Percentiles rank a stretch among this genome's conserved stretches.
Evolutionary conservation across 2,113 vertebrate genomes (phyloP).

Genomic region (Tursiops truncatus): DNA sequence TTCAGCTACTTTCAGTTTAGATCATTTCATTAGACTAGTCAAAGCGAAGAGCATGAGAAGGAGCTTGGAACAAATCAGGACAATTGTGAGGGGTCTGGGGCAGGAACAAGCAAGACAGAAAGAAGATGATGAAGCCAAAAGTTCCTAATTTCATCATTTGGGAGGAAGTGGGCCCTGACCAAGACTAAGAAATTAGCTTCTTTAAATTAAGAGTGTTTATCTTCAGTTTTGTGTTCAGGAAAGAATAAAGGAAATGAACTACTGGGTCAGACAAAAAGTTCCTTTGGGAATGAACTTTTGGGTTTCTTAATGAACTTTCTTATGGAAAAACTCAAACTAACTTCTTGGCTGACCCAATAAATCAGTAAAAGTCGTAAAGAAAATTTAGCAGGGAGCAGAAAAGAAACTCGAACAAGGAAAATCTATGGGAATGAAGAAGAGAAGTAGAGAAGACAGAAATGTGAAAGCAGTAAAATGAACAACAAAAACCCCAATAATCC

Average conservation of each 20-base stretch:
- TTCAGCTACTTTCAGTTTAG: neutral
- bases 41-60: neutral
- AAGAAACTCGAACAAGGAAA: neutral
- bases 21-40: neutral
- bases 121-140: neutral
- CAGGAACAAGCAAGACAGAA: neutral
- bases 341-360: too few relatives aligned
- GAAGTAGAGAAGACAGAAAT: neutral
- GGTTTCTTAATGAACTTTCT: too few relatives aligned
- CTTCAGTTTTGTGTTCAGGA: neutral
- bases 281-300: too few relatives aligned
- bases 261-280: too few relatives aligned
- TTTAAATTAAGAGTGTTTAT: neutral
- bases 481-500: neutral
- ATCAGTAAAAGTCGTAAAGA: neutral
- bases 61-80: neutral
- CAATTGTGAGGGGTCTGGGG: neutral
- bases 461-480: neutral
- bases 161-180: neutral
- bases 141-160: neutral
- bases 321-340: too few relatives aligned
- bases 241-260: neutral
- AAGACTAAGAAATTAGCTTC: neutral
- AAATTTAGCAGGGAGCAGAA: neutral
- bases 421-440: neutral